Conservation (phyloP, 1,140 invertebrate species). For the Aphis craccivora region DNA sequence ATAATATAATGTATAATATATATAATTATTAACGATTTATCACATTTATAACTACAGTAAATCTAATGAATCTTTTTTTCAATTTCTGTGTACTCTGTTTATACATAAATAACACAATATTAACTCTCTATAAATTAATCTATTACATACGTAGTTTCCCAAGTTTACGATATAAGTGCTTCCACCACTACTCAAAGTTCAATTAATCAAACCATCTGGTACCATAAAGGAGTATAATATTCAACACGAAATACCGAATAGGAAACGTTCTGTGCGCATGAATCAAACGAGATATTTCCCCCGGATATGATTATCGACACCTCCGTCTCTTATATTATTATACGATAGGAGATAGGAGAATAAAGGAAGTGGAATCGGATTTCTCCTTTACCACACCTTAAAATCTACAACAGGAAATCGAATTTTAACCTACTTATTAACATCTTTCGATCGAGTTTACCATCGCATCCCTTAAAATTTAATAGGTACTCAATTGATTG, state of each 20-base stretch:
- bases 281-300: conserved; percentile 16
- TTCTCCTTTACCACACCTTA: not conserved
- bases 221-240: not conserved
- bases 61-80: not conserved
- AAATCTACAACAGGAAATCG: conserved; percentile 26
- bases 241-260: not conserved
- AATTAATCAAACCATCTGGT: not conserved
- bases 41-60: not conserved
- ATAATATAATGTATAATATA: not conserved
- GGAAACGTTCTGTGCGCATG: not conserved
- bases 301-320: conserved; percentile 36
- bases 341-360: not conserved
- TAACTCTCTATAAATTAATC: not conserved
- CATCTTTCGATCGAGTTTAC: conserved; percentile 20
- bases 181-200: not conserved
- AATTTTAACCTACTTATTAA: conserved; percentile 41
- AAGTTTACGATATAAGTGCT: not conserved
- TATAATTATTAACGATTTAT: not conserved
- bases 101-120: not conserved
- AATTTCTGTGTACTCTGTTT: too few relatives aligned
- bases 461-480: not conserved
- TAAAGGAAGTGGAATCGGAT: not conserved
- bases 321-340: not conserved
- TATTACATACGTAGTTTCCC: not conserved
- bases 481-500: not conserved